These are phyloP conservation scores for Gambusia holbrooki DNA, from an alignment of 2,113 vertebrate species.

Conservation along the genomic window DNA sequence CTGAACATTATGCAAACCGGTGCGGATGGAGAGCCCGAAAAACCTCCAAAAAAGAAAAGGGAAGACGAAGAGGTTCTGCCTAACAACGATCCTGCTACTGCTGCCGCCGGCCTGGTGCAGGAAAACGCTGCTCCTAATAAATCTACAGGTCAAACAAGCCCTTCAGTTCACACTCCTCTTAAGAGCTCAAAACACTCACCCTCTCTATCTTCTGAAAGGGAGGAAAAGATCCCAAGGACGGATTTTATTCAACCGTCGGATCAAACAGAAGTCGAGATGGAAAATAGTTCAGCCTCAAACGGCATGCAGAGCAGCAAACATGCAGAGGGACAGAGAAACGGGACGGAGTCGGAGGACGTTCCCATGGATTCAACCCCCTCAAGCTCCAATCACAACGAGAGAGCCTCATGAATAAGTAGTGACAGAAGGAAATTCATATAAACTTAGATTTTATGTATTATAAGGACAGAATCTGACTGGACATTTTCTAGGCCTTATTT, in stretches of 20 bases:
- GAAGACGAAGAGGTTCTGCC: constrained; percentile 49
- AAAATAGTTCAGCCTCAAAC: constrained; percentile 10
- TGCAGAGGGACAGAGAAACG: constrained; percentile 46
- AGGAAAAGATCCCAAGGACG: constrained; percentile 76
- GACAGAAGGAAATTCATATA: constrained; percentile 1
- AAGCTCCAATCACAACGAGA: constrained; percentile 31
- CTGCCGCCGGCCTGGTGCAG: constrained; percentile 29
- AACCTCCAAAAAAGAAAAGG: constrained; percentile 63
- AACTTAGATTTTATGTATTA: constrained; percentile 34
- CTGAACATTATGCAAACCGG: constrained; percentile 49
- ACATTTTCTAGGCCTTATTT: constrained; percentile 68
- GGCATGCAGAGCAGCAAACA: constrained; percentile 19
- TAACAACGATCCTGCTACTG: constrained; percentile 21
- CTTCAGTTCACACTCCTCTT: constrained; percentile 30
- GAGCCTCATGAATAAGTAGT: constrained; percentile 43
- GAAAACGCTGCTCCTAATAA: constrained; percentile 30
- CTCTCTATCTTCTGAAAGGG: constrained; percentile 51
- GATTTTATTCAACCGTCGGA: constrained; percentile 61
- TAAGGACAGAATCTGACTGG: constrained; percentile 51
- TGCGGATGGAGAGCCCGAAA: constrained; percentile 42
- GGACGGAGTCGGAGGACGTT: constrained; percentile 56
- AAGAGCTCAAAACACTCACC: constrained; percentile 65
- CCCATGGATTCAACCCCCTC: constrained; percentile 56
- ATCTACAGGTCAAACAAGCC: constrained; percentile 39
- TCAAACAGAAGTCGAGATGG: constrained; percentile 40